Base-by-base conservation (phyloP, 2,888 invertebrate species). In the Maniola hyperantus region DNA sequence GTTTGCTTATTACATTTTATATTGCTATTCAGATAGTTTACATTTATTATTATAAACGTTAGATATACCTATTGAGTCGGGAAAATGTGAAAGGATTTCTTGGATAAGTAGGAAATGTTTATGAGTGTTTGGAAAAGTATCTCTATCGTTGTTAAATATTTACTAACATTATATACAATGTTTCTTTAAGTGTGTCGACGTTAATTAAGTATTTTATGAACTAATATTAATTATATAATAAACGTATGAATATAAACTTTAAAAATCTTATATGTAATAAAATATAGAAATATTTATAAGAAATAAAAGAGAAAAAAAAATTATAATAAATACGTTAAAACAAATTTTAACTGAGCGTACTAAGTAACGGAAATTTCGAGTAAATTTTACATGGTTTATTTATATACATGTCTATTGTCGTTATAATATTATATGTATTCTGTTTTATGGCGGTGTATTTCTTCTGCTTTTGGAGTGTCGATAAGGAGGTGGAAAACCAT, bases 121-220 rank as follows among this genome's bases (percentile, higher is more conserved):
- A 79, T 78, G 78, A 71, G 75, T 84, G 80, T 85, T 83, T 79
- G 77, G 79, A 77, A 82, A 79, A 78, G 84, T 86, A 83, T 84
- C 75, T 85, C 83, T 85, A 87, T 85, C 80, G 83, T 85, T 89
- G 88, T 91, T 89, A 85, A 85, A 84, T 85, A 85, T 84, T 83
- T 84, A 85, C 81, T 80, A 84, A 86, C 79, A 78, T 76, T 74
- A 73, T 75, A 75, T 73, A 76, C 79, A 82, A 82, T 82, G 82
- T 82, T 78, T 83, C 79, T 81, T 83, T 84, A 81, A 81, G 76
- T 82, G 81, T 87, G 77, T 85, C 80, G 76, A 79, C 77, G 75
- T 77, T 72, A 71, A 65, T 85, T 84, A 83, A 80, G 64, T 59
- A 68, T 66, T 64, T 53, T 51, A 61, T 58, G 53, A 66, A 62